Conservation (phyloP, 2,113 vertebrate genomes). For the Natator depressus region DNA sequence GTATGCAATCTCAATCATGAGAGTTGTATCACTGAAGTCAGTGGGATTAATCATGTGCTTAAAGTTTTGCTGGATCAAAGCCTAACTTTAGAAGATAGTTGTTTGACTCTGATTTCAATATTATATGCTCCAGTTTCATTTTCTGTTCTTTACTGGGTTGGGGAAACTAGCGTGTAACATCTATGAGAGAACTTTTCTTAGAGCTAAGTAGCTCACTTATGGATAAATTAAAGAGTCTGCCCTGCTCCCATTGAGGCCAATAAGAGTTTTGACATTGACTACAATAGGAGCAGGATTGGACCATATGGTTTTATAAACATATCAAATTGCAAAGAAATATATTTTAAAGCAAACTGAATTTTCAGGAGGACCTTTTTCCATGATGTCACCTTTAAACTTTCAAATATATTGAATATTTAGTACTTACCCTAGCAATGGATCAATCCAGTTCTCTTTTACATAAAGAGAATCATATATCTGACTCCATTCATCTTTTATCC, state of each 20-base stretch:
- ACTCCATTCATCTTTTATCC: conserved; percentile 92
- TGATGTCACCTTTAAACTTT: background rate
- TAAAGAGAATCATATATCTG: conserved; percentile 82
- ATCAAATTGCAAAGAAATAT: background rate
- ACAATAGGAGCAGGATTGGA: background rate
- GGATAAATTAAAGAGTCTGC: background rate
- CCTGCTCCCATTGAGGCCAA: background rate
- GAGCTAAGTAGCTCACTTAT: background rate
- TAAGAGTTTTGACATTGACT: background rate
- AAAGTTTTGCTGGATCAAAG: background rate
- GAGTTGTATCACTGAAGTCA: background rate
- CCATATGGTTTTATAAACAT: background rate
- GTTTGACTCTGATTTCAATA: background rate
- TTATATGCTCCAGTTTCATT: background rate
- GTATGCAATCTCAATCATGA: background rate
- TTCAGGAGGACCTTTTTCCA: background rate
- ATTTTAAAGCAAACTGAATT: background rate
- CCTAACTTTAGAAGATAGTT: background rate
- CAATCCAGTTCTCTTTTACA: conserved; percentile 85
- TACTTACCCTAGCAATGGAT: conserved; percentile 84
- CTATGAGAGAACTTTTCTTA: background rate
- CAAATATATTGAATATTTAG: background rate
- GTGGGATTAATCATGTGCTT: background rate
- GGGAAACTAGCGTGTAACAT: background rate
- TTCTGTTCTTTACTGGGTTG: background rate